Base-by-base conservation (phyloP, 2,888 invertebrate species). In the Epistrophe grossulariae region DNA sequence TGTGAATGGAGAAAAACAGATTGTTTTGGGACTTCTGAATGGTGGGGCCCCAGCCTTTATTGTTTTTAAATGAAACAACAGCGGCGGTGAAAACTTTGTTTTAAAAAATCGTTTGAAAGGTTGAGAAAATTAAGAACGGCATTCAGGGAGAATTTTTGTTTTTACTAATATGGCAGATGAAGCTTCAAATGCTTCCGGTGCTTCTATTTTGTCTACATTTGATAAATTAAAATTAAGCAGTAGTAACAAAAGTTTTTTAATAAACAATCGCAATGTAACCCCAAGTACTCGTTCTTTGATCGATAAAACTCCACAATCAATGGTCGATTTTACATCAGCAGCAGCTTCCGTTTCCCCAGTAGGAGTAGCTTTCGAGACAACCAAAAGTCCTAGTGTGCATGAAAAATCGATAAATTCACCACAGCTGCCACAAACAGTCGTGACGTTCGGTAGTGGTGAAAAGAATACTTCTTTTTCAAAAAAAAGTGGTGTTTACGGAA, bases 381-480 rank as follows among this genome's bases (percentile, higher is more conserved):
- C 73, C 11, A 57, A 72, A 50, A 78, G 50, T 85, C 48, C 24
- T 13, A 78, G 77, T 48, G 48, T 68, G 50, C 19, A 81, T 70
- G 77, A 85, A 81, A 85, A 85, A 85, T 85, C 84, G 70, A 85
- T 85, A 78, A 48, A 72, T 68, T 72, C 52, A 52, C 73, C 55
- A 19, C 77, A 83, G 74, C 62, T 64, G 19, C 19, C 62, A 68
- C 70, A 84, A 73, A 73, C 81, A 81, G 38, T 62, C 38, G 70
- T 73, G n/a, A 73, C 43, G 62, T 73, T 59, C 70, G 57, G 62
- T 73, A 64, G 50, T 73, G 40, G 62, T 64, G 78, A 68, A 73
- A 31, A n/a, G 50, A 78, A 77, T 68, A 72, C 48, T 59, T 62
- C 55, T 4, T 68, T 40, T 28, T 10, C 17, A 19, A 73, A 19